phyloP scores from a whole-genome alignment of 2,888 invertebrate genomes.

The Eupithecia pulchellata region DNA sequence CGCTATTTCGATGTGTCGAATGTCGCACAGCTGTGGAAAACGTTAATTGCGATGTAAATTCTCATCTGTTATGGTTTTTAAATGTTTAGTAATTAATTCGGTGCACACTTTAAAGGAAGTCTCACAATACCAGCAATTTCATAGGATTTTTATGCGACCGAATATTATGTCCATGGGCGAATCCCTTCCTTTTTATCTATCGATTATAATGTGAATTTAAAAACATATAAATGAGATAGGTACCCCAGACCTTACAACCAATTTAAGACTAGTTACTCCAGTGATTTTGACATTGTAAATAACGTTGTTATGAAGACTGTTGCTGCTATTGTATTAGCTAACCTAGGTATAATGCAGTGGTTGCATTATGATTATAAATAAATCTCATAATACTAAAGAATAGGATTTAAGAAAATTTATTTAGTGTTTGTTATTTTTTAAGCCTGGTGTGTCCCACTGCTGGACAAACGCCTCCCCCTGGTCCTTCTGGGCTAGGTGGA shows the following conservation, averaged over 20 bases:
- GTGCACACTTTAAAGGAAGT: conserved; percentile 39
- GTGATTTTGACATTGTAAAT: not conserved
- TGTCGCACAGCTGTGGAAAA: conserved; percentile 68
- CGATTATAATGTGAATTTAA: conserved; percentile 73
- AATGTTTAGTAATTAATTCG: conserved; percentile 33
- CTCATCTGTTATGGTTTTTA: conserved; percentile 45
- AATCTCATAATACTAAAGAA: not conserved
- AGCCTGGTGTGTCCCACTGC: too few species aligned
- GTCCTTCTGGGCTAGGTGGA: too few species aligned
- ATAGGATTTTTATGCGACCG: conserved; percentile 11
- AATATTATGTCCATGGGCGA: not conserved
- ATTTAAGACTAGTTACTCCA: not conserved
- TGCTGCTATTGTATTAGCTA: not conserved
- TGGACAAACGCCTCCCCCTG: too few species aligned
- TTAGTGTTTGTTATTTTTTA: not conserved
- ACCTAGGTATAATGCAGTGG: not conserved
- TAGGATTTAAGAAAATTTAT: not conserved
- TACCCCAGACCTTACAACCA: not conserved
- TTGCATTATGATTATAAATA: too few species aligned
- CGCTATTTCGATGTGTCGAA: conserved; percentile 58
- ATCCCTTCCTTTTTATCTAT: conserved; percentile 53
- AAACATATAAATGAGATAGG: conserved; percentile 50
- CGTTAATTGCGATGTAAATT: conserved; percentile 52
- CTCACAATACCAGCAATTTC: conserved; percentile 49
- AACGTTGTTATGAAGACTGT: not conserved